These are phyloP conservation scores for Drosophila sp. DNA, from an alignment of 1,140 invertebrate genomes.

Conservation along the genomic window DNA sequence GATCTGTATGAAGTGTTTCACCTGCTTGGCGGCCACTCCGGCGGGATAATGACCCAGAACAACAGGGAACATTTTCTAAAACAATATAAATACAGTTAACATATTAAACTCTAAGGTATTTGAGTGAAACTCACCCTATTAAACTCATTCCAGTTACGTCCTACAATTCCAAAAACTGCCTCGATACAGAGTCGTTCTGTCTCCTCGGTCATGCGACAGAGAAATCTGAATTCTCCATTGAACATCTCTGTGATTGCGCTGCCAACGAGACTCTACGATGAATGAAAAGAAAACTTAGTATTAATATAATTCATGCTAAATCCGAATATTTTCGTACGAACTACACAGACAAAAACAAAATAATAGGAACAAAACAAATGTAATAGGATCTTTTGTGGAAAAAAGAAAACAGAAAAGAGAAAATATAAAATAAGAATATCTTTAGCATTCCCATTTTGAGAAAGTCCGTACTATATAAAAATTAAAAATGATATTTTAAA, in stretches of 20 bases:
- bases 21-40: slow-evolving; percentile 80
- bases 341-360: background rate
- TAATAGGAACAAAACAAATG: too few relatives aligned
- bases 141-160: slow-evolving; percentile 81
- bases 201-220: slow-evolving; percentile 82
- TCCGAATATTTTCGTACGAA: background rate
- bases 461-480: too few relatives aligned
- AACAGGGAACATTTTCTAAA: slow-evolving; percentile 88
- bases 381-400: too few relatives aligned
- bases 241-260: slow-evolving; percentile 82
- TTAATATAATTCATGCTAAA: too few relatives aligned
- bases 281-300: background rate
- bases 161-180: slow-evolving; percentile 80
- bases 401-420: too few relatives aligned
- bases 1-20: slow-evolving; percentile 83
- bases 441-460: too few relatives aligned
- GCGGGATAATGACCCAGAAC: slow-evolving; percentile 89
- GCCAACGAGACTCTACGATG: slow-evolving; percentile 72
- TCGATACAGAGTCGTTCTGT: slow-evolving; percentile 79
- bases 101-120: background rate
- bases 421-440: too few relatives aligned
- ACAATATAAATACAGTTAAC: slow-evolving; percentile 1
- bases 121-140: slow-evolving; percentile 61
- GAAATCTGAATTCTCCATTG: slow-evolving; percentile 78
- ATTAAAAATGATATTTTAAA: too few relatives aligned